Base-by-base conservation (phyloP, 2,797 vertebrate species). In the Somateria mollissima region DNA sequence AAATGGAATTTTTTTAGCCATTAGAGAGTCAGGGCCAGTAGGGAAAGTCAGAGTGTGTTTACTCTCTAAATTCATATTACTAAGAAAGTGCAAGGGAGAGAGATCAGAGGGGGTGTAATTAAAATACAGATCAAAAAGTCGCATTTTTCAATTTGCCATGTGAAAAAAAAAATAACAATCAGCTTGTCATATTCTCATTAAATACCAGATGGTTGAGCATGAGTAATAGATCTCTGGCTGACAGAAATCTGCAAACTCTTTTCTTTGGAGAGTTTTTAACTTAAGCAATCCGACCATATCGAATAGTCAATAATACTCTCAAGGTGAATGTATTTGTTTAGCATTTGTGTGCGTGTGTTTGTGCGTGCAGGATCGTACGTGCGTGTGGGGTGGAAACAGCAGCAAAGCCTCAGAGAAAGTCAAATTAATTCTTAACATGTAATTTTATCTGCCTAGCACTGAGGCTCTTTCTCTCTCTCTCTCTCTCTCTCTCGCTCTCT, bases 141-240 rank as follows among this genome's bases (percentile, higher is more conserved):
- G 86, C 97, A 97, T 98, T 97, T 98, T 97, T 97, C 89, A 95
- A 97, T 97, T 97, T 97, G 97, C 98, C 97, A 96, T 97, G 97
- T 97, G 97, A 98, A 97, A 98, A 98, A 96, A 96, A 96, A 93
- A 97, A 90, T 80, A 97, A 98, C 97, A 98, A 98, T 97, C 96
- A 97, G 97, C 98, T 97, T 98, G 97, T 98, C 98, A 97, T 97
- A 96, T 95, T 97, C 98, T 97, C 98, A 96, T 98, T 98, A 97
- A 97, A 96, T 97, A 98, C 96, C 98, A 98, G 98, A 98, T 98
- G 98, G 98, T 91, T 94, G 94, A 97, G 96, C 96, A 98, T 98
- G 98, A 98, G 97, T 98, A 98, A 98, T 97, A 84, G 97, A 97
- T 97, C 93, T 96, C 93, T 95, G 90, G 97, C 97, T 97, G 97